Conservation (phyloP, 1,140 invertebrate genomes). For the Drosophila pachea region DNA sequence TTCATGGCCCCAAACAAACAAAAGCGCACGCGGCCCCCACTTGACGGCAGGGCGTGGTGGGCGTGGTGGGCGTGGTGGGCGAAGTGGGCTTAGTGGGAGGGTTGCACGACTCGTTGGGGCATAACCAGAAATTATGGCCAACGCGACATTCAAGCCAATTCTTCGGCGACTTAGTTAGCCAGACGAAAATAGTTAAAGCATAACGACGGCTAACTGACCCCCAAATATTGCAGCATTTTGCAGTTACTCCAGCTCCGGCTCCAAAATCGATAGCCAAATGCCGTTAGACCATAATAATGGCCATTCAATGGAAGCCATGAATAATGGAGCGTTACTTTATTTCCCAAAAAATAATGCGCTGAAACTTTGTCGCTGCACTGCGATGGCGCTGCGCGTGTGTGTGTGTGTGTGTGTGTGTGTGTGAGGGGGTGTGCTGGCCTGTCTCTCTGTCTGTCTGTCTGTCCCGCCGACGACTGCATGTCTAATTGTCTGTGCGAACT, state of each 20-base stretch:
- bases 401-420: constrained; percentile 36
- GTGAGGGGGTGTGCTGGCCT: constrained; percentile 21
- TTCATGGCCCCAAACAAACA: constrained; percentile 61
- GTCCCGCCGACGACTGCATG: constrained; percentile 51
- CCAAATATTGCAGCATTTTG: constrained; percentile 43
- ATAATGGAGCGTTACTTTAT: background rate
- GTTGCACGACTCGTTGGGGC: constrained; percentile 22
- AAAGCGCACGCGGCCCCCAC: constrained; percentile 41
- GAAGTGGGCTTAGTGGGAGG: background rate
- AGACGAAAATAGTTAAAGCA: too few relatives aligned
- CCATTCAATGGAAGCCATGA: constrained; percentile 34
- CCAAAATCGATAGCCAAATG: constrained; percentile 54
- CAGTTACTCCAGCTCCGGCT: background rate
- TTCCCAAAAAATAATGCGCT: constrained; percentile 19
- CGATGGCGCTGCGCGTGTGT: constrained; percentile 34
- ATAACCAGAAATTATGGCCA: constrained; percentile 74
- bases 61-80: background rate
- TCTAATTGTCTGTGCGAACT: constrained; percentile 74
- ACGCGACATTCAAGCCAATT: constrained; percentile 77
- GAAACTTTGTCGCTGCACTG: constrained; percentile 33
- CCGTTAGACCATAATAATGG: constrained; percentile 33
- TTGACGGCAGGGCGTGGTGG: too few relatives aligned
- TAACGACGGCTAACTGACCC: constrained; percentile 20
- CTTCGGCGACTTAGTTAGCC: constrained; percentile 17
- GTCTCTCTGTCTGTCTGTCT: background rate